Conservation (phyloP, 2,888 invertebrate species). For the Polydrusus tereticollis region DNA sequence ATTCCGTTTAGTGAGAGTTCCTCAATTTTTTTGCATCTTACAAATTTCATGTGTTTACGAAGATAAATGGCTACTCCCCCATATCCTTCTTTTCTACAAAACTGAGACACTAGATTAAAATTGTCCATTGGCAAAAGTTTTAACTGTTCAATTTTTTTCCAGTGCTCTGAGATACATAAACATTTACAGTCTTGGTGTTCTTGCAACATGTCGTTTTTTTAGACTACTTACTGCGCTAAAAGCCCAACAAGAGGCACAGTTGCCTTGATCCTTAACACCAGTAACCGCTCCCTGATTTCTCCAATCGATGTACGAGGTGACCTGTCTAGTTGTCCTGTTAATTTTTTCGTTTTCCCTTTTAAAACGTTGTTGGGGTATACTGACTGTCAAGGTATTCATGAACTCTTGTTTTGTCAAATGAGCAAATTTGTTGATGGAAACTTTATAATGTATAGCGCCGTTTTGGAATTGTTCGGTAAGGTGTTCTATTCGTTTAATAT, state of each 20-base stretch:
- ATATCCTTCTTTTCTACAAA: too few species aligned
- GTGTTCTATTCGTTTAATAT: constrained; percentile 49
- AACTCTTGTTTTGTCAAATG: constrained; percentile 53
- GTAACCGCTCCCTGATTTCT: constrained; percentile 70
- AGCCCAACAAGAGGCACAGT: constrained; percentile 77
- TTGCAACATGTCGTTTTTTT: not conserved
- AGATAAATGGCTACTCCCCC: too few species aligned
- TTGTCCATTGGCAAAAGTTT: too few species aligned
- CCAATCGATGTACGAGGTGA: constrained; percentile 67
- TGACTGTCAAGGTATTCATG: constrained; percentile 39
- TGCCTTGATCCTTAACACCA: constrained; percentile 70
- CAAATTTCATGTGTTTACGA: too few species aligned
- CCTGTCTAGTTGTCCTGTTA: constrained; percentile 32
- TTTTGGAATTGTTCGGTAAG: constrained; percentile 48
- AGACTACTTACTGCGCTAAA: constrained; percentile 71
- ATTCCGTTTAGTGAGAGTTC: too few species aligned
- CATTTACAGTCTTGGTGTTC: too few species aligned
- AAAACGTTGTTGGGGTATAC: constrained; percentile 16
- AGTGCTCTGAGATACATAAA: too few species aligned
- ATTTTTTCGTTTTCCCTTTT: constrained; percentile 10
- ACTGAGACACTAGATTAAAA: too few species aligned
- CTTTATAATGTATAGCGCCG: constrained; percentile 46
- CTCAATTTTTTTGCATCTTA: too few species aligned
- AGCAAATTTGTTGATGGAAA: constrained; percentile 65
- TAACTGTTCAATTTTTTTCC: too few species aligned